Conservation (phyloP, 2,113 vertebrate species). For the Riparia riparia region DNA sequence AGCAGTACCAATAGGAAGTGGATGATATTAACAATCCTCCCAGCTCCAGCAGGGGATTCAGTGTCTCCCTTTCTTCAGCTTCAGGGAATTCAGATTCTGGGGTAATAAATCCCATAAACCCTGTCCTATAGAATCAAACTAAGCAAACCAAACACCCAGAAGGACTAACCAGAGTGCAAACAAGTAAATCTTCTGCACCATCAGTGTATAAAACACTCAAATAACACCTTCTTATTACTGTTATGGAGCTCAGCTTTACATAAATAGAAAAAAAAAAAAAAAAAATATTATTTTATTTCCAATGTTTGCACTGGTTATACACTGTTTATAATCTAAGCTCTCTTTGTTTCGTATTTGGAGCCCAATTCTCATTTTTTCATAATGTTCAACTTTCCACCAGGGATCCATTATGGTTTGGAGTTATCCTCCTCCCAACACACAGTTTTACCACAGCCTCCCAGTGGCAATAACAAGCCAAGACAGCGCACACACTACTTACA, state of each 20-base stretch:
- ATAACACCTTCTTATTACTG: neutral
- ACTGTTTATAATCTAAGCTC: neutral
- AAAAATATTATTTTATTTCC: neutral
- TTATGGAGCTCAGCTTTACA: neutral
- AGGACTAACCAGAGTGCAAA: neutral
- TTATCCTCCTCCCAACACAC: conserved; percentile 20
- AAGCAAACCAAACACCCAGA: neutral
- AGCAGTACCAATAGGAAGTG: neutral
- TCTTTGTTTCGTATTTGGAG: neutral
- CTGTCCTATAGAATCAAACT: neutral
- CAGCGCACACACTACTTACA: neutral
- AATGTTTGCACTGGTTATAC: neutral
- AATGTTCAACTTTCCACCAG: neutral
- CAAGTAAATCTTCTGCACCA: neutral
- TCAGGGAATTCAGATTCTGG: neutral
- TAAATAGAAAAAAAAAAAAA: accelerated
- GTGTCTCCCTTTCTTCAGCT: neutral
- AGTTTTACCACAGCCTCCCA: conserved; percentile 31
- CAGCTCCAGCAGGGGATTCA: neutral
- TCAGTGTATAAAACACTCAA: neutral
- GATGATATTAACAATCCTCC: neutral
- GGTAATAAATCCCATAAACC: neutral
- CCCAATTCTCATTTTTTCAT: neutral
- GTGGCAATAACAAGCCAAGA: neutral
- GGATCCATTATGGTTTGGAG: conserved; percentile 44